A percentile compares a stretch with the other conserved stretches of the same genome.
Conservation (phyloP, 2,113 vertebrate species). For the Pomatorhinus ruficollis region DNA sequence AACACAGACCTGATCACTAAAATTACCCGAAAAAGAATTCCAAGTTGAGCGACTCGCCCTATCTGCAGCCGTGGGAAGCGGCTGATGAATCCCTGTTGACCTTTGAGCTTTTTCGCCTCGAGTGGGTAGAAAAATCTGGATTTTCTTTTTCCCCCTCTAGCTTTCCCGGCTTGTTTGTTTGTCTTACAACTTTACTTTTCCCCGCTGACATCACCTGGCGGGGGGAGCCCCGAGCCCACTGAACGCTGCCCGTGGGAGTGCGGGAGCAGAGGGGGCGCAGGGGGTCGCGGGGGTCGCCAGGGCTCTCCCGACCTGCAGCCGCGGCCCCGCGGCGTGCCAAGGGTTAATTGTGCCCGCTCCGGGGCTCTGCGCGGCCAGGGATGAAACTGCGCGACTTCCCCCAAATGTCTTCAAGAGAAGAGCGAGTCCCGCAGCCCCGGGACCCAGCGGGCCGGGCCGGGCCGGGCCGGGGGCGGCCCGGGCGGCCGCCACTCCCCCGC, state of each 20-base stretch:
- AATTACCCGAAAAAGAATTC: neutral
- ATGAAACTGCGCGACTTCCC: neutral
- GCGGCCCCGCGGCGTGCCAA: neutral
- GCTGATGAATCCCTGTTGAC: neutral
- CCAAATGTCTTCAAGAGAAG: neutral
- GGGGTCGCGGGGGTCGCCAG: neutral
- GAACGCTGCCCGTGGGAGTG: neutral
- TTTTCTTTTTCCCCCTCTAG: fast-evolving
- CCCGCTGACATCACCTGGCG: neutral
- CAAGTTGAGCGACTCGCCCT: neutral
- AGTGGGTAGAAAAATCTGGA: neutral
- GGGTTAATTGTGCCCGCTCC: neutral
- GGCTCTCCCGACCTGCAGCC: neutral
- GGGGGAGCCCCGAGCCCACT: neutral
- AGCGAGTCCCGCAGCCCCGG: neutral
- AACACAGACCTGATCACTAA: neutral
- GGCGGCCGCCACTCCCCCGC: constrained; percentile 65
- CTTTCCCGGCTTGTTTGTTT: neutral
- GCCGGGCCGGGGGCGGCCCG: neutral
- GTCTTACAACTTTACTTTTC: neutral
- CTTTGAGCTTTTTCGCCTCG: neutral
- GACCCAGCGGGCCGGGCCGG: neutral
- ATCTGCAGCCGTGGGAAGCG: neutral
- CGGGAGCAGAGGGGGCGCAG: neutral
- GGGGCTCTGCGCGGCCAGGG: neutral